Evolutionary conservation across 2,113 vertebrate species (phyloP).

Genomic region (Thamnophis sirtalis): DNA sequence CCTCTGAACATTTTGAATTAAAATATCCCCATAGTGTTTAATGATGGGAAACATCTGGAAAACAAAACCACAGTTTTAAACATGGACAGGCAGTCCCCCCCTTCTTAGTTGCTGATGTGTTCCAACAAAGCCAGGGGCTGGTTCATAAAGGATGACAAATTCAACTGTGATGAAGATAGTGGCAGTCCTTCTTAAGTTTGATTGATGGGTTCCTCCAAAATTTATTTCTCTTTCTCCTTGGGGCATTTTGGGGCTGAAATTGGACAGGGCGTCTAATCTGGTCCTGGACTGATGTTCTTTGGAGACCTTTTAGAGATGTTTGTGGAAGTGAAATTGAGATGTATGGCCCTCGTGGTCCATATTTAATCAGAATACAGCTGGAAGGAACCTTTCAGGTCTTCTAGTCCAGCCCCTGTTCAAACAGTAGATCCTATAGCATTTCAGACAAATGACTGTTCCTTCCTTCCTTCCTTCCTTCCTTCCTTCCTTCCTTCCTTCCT

Average conservation of each 20-base stretch:
- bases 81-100: not conserved
- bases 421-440: too few relatives aligned
- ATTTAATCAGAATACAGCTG: too few relatives aligned
- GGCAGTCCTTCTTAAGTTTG: not conserved
- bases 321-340: not conserved
- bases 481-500: too few relatives aligned
- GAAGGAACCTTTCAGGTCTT: too few relatives aligned
- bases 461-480: too few relatives aligned
- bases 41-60: constrained; percentile 81
- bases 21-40: constrained; percentile 65
- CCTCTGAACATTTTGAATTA: constrained; percentile 66
- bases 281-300: not conserved
- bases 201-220: not conserved
- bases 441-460: not conserved
- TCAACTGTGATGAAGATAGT: not conserved
- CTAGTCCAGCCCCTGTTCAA: too few relatives aligned
- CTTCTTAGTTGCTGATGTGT: not conserved
- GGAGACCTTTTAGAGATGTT: not conserved
- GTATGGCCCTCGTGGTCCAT: not conserved
- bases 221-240: not conserved
- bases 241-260: constrained; percentile 22
- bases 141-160: constrained; percentile 36
- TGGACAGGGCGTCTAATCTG: not conserved
- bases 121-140: not conserved
- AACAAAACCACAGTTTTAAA: constrained; percentile 33